Base-by-base conservation (phyloP, 2,797 vertebrate genomes). In the Simalia tracyae region DNA sequence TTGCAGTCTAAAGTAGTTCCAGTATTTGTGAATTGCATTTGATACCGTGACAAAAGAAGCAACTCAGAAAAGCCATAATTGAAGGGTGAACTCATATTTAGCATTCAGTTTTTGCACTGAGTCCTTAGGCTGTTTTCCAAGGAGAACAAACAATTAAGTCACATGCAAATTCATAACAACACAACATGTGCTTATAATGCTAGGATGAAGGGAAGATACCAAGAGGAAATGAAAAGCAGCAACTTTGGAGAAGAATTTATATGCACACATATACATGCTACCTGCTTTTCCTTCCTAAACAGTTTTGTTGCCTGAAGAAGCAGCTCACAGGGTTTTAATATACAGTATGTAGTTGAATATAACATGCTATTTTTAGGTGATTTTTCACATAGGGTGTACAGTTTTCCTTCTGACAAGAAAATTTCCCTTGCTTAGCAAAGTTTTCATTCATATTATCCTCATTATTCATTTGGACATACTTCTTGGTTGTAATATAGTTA, bases 31-130 rank as follows among this genome's bases (percentile, higher is more conserved):
- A 63, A 90, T 46, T 31, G 22, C n/a, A 46, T 19, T 31, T n/a
- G 59, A 46, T 42, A 87, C 15, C 50, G 54, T 92, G 86, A 88
- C 66, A 60, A 36, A 9, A 84, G 50, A 84, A 63, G 68, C 28
- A 91, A 24, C n/a, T 5, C 59, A 88, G 50, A 64, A 76, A 93
- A 50, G 19, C 91, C 60, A 84, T 60, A 36, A 68, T 88, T 86
- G 59, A 24, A 59, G 0, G 3, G 36, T 90, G 63, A 11, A 91
- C 24, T 91, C 68, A 31, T 93, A 89, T 50, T 54, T 93, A 86
- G n/a, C 1, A 2, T 64, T 57, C 92, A 84, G 36, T 2, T 36
- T 81, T 28, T 90, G 42, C 0, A 7, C 6, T 19, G 90, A 59
- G 64, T 61, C 12, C 15, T 90, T 57, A 87, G 61, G 36, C n/a